phyloP scores from a whole-genome alignment of 2,797 vertebrate species.

The Alosa sapidissima region DNA sequence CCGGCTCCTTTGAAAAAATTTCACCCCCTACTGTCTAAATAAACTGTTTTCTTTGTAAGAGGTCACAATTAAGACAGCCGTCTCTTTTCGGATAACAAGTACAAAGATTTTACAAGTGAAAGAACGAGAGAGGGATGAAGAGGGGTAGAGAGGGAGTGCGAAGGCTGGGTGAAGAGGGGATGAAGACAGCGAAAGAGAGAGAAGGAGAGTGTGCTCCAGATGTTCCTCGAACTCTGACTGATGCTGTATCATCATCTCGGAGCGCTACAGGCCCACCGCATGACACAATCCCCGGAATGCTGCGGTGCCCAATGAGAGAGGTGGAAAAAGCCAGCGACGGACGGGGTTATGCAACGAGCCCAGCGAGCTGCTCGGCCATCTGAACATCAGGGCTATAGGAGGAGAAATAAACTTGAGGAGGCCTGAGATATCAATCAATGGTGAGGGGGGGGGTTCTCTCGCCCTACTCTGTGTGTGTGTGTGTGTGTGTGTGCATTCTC shows the following conservation, averaged over 20 bases:
- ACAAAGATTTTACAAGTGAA: not conserved
- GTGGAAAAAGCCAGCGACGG: not conserved
- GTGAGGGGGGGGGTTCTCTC: conserved; percentile 14
- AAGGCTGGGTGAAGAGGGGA: not conserved
- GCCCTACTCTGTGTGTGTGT: not conserved
- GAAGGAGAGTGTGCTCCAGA: conserved; percentile 6
- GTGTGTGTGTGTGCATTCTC: not conserved
- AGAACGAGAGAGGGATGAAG: not conserved
- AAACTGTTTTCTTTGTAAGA: conserved; percentile 25
- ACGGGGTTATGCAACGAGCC: not conserved
- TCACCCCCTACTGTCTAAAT: conserved; percentile 19
- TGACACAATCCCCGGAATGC: conserved; percentile 20
- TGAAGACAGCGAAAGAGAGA: not conserved
- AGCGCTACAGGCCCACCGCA: conserved; percentile 4
- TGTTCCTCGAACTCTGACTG: conserved; percentile 27
- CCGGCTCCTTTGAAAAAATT: not conserved
- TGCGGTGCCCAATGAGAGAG: conserved; percentile 12
- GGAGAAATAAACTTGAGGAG: not conserved
- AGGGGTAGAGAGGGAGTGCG: not conserved
- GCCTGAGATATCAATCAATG: not conserved
- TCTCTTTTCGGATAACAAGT: not conserved
- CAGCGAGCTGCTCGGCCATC: conserved; percentile 6
- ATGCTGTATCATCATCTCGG: conserved; percentile 24
- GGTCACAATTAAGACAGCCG: conserved; percentile 30
- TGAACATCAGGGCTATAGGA: not conserved